Base-by-base conservation (phyloP, 30 jellyfish, hydroid and myxozoan species). In the Aurelia sp. region DNA sequence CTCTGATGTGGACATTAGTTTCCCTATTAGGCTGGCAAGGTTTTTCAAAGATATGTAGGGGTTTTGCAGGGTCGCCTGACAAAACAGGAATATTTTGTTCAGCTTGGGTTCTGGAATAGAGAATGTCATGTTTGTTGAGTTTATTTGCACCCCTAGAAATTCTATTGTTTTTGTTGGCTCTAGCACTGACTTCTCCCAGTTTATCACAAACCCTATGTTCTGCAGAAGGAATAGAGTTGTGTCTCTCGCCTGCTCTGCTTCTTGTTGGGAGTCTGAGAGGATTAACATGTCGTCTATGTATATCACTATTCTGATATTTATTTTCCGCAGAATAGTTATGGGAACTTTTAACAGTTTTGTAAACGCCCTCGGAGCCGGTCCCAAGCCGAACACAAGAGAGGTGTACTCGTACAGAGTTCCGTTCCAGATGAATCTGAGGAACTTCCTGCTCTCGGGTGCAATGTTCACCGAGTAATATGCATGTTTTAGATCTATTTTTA, bases 231-330 rank as follows among this genome's bases (percentile, higher is more conserved):
- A 58, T 5, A 58, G 67, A 4, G 27, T 16, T 6, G 67, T 16
- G 67, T 58, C 67, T 10, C 67, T 58, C 4, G 67, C 67, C 27
- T 3, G 13, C 41, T 60, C 88, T 61, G 21, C 61, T 61, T 61
- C 66, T 12, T 61, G 10, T 8, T 18, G 68, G 2, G 78, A 60
- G 55, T 41, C 35, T 63, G 44, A 80, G 3, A 78, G 4, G 0
- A 78, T 60, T 33, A 78, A 47, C 88, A 78, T 78, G 78, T 78
- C 88, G 88, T 78, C 88, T 59, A 58, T 78, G 80, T 78, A 78
- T 17, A 78, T 78, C 12, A 78, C 38, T 63, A 78, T 24, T 31
- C 75, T 55, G 76, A 76, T 6, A 1, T 70, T 30, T 22, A 70
- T 13, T n/a, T 70, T 70, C 81, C 81, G 30, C 22, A 70, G 16